Conservation (phyloP, 2,888 invertebrate genomes). For the Lasioglossum villosulum region DNA sequence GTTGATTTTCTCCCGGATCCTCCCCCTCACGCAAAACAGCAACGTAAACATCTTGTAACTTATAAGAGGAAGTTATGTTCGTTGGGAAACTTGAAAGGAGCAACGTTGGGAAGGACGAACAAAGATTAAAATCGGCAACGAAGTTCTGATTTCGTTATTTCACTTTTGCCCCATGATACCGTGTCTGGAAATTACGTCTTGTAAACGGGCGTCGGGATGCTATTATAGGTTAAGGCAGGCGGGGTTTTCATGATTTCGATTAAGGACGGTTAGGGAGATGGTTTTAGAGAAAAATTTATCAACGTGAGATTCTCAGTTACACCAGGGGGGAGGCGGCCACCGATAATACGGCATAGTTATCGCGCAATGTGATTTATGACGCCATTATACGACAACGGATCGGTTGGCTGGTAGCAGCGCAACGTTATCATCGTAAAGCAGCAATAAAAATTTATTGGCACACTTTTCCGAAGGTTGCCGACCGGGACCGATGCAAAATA, state of each 20-base stretch:
- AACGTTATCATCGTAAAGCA: slow-evolving; percentile 81
- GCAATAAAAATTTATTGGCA: slow-evolving; percentile 83
- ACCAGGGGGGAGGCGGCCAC: slow-evolving; percentile 16
- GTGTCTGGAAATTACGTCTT: neutral
- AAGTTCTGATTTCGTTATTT: slow-evolving; percentile 6
- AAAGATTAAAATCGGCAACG: slow-evolving; percentile 8
- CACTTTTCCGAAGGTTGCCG: slow-evolving; percentile 62
- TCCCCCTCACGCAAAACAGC: neutral
- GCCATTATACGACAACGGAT: slow-evolving; percentile 81
- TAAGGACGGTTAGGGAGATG: slow-evolving; percentile 13
- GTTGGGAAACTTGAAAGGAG: neutral
- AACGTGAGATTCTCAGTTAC: slow-evolving; percentile 59
- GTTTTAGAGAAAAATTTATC: slow-evolving; percentile 64
- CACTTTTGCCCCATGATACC: neutral
- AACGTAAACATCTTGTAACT: neutral
- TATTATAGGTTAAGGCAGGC: slow-evolving; percentile 3
- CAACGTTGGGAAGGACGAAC: neutral
- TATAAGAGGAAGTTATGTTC: neutral
- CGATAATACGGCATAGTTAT: slow-evolving; percentile 68
- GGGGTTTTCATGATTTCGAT: slow-evolving; percentile 11
- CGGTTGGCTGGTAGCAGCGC: slow-evolving; percentile 73
- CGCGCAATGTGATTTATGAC: slow-evolving; percentile 74
- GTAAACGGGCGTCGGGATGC: neutral
- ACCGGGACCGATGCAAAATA: slow-evolving; percentile 58
- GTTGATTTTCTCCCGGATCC: neutral